phyloP scores from a whole-genome alignment of 1,140 invertebrate species.

The Scaptomyza pallida region DNA sequence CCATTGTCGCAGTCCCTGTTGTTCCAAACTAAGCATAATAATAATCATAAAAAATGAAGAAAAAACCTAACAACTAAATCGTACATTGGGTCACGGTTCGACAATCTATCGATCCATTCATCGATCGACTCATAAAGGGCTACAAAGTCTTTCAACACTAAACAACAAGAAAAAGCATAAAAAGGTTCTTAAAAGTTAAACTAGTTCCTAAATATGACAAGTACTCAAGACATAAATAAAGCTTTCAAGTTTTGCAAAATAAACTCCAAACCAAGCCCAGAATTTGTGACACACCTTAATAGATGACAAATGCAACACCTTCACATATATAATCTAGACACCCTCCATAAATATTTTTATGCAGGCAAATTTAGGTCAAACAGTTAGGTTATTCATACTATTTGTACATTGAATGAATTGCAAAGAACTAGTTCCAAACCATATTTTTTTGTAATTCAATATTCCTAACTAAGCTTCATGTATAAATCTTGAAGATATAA shows the following conservation, averaged over 20 bases:
- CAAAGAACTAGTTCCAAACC: too few relatives aligned
- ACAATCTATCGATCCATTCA: conserved; percentile 67
- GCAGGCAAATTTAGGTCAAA: background rate
- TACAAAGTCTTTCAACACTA: conserved; percentile 66
- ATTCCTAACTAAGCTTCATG: too few relatives aligned
- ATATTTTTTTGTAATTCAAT: too few relatives aligned
- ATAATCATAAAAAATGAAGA: too few relatives aligned
- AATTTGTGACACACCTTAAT: background rate
- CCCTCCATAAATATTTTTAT: background rate
- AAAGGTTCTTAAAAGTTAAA: too few relatives aligned
- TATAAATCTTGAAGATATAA: too few relatives aligned
- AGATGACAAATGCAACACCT: conserved; percentile 6
- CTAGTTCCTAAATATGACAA: background rate
- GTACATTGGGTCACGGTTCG: conserved; percentile 76
- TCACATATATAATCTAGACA: background rate
- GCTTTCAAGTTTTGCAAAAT: background rate
- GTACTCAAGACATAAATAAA: background rate
- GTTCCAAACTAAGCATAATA: conserved; percentile 50
- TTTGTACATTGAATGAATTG: too few relatives aligned
- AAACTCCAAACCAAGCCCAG: background rate
- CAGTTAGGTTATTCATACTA: background rate
- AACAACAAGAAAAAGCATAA: conserved; percentile 5
- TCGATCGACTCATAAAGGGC: conserved; percentile 44
- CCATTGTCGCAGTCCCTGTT: conserved; percentile 14
- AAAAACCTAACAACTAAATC: conserved; percentile 72